Evolutionary conservation across 2,113 vertebrate species (phyloP).

Genomic region (Hemiscyllium ocellatum): DNA sequence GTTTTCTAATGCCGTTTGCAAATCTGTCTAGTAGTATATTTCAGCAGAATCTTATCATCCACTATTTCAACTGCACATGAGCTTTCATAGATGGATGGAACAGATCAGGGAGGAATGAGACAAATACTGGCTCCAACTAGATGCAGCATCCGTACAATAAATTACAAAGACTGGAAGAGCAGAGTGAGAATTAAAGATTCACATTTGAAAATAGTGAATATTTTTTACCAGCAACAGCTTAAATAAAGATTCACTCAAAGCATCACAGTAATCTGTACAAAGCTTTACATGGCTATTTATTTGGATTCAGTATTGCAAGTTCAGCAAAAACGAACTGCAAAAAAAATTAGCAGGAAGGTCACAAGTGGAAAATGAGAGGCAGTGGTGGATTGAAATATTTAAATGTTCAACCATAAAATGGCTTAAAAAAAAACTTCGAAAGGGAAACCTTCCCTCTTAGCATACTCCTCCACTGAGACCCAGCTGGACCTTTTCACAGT

Average conservation of each 20-base stretch:
- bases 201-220: neutral
- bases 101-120: neutral
- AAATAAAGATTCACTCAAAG: neutral
- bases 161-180: neutral
- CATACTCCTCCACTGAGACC: neutral
- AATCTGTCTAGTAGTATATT: neutral
- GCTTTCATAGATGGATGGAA: neutral
- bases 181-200: neutral
- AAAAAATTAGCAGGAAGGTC: neutral
- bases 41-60: neutral
- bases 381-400: neutral
- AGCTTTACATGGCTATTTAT: neutral
- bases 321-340: neutral
- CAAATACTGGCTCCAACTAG: neutral
- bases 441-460: neutral
- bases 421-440: neutral
- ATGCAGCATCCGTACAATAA: neutral
- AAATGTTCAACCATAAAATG: neutral
- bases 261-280: neutral
- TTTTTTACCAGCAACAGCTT: neutral
- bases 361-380: neutral
- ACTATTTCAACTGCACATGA: neutral
- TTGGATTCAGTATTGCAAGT: neutral
- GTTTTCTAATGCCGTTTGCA: neutral
- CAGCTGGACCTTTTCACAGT: neutral